Evolutionary conservation across 2,113 vertebrate genomes (phyloP).

Genomic region (Pteropus alecto): DNA sequence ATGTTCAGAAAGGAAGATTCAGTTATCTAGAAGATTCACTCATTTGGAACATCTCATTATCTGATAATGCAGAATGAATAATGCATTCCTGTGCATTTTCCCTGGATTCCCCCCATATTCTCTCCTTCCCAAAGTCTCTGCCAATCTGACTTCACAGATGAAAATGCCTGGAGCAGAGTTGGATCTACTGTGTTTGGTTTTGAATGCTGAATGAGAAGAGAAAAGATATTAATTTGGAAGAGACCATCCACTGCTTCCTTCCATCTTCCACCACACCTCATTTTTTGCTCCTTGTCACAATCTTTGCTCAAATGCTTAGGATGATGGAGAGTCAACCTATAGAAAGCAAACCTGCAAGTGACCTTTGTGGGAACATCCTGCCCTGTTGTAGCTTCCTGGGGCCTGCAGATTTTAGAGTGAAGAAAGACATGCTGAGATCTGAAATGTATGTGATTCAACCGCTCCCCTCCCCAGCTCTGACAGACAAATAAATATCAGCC

Average conservation of each 20-base stretch:
- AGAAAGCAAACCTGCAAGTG: not conserved
- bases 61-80: constrained; percentile 52
- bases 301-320: not conserved
- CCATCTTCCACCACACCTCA: not conserved
- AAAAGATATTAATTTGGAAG: constrained; percentile 45
- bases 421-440: not conserved
- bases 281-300: not conserved
- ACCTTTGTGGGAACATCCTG: not conserved
- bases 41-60: constrained; percentile 68
- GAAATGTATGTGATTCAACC: not conserved
- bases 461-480: not conserved
- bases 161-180: constrained; percentile 7
- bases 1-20: not conserved
- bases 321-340: too few relatives aligned
- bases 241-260: not conserved
- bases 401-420: not conserved
- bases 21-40: constrained; percentile 47
- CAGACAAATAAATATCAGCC: not conserved
- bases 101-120: not conserved
- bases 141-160: constrained; percentile 52
- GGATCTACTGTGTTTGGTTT: constrained; percentile 41
- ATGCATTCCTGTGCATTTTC: constrained; percentile 4
- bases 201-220: constrained; percentile 47
- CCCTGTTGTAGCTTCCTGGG: not conserved
- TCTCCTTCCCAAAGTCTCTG: constrained; percentile 10